Conservation (phyloP, 2,113 vertebrate species). For the Pteronura brasiliensis region DNA sequence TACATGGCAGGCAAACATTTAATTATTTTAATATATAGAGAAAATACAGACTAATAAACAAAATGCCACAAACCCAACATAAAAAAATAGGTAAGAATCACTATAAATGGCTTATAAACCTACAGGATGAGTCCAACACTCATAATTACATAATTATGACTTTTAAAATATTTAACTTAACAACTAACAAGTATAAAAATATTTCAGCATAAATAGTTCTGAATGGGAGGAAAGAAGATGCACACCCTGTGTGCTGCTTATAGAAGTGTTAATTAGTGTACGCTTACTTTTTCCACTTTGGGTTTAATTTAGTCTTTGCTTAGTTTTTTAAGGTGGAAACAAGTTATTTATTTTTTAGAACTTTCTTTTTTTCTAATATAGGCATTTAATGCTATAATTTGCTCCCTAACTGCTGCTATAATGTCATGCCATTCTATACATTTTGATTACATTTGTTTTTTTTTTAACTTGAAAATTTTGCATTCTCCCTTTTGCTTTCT, state of each 20-base stretch:
- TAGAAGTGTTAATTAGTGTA: neutral
- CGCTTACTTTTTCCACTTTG: neutral
- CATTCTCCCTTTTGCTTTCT: neutral
- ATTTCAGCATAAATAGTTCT: neutral
- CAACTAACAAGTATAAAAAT: neutral
- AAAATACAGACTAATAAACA: neutral
- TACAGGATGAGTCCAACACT: neutral
- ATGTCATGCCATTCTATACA: neutral
- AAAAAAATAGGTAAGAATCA: neutral
- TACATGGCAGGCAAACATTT: neutral
- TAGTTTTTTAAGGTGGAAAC: conserved; percentile 7
- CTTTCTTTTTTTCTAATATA: neutral
- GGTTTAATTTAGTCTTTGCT: neutral
- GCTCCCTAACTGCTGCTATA: neutral
- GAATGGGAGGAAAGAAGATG: neutral
- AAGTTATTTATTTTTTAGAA: neutral
- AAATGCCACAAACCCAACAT: neutral
- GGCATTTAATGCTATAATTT: neutral
- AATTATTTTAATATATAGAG: neutral
- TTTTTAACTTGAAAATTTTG: neutral
- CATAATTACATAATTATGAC: neutral
- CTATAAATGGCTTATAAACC: neutral
- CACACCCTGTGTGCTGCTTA: neutral
- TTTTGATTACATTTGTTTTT: neutral
- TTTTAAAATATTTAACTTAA: neutral